These are phyloP conservation scores for Miniopterus natalensis DNA, from an alignment of 2,113 vertebrate genomes.

Conservation along the genomic window DNA sequence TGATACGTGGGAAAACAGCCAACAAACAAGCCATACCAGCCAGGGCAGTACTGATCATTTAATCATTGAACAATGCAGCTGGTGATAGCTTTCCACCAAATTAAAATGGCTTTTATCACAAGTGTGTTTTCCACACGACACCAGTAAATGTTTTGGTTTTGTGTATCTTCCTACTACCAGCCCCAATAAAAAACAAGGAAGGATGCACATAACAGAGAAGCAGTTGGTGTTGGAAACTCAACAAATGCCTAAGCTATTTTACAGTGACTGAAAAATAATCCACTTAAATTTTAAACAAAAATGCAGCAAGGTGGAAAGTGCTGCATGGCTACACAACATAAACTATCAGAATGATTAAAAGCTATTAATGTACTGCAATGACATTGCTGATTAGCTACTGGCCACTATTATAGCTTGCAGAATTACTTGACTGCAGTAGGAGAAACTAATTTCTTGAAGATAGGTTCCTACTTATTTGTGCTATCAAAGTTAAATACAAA, in stretches of 20 bases:
- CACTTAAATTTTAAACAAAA: slow-evolving; percentile 61
- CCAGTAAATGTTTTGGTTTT: slow-evolving; percentile 51
- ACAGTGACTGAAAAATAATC: slow-evolving; percentile 39
- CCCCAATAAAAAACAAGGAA: slow-evolving; percentile 57
- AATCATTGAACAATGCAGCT: background rate
- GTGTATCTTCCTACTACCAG: slow-evolving; percentile 38
- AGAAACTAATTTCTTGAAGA: slow-evolving; percentile 33
- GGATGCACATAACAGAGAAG: background rate
- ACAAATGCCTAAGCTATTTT: slow-evolving; percentile 47
- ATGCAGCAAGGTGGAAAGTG: slow-evolving; percentile 33
- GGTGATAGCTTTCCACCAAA: slow-evolving; percentile 2
- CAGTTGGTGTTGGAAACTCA: slow-evolving; percentile 55
- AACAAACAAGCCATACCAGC: background rate
- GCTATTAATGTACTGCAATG: background rate
- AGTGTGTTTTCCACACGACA: background rate
- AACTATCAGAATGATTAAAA: slow-evolving; percentile 43
- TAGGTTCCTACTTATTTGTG: background rate
- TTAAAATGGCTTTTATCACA: slow-evolving; percentile 15
- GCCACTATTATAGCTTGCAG: background rate
- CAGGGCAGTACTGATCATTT: slow-evolving; percentile 10
- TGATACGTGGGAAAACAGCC: background rate
- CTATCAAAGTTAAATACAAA: slow-evolving; percentile 16
- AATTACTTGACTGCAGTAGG: background rate
- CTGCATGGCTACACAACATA: slow-evolving; percentile 37
- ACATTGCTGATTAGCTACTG: background rate